phyloP scores from a whole-genome alignment of 2,797 vertebrate genomes.

The Tragelaphus oryx region DNA sequence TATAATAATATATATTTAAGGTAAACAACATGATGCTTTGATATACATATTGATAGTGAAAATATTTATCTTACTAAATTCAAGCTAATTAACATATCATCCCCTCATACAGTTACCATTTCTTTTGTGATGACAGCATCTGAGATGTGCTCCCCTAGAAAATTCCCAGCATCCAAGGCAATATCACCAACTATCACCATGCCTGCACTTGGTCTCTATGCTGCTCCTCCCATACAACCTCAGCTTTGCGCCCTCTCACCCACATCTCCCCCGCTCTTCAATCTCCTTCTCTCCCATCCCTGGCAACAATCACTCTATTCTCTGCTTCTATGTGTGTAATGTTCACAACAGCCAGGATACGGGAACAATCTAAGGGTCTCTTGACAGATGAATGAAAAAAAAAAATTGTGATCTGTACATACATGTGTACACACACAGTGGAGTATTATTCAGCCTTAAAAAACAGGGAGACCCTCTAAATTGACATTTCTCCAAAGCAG shows the following conservation, averaged over 20 bases:
- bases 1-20: background rate
- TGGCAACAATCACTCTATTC: background rate
- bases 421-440: background rate
- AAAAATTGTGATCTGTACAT: background rate
- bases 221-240: background rate
- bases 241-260: background rate
- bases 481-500: background rate
- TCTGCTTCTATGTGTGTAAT: background rate
- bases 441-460: background rate
- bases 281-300: background rate
- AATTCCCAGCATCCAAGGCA: background rate
- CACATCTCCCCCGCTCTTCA: accelerated
- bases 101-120: background rate
- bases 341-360: background rate
- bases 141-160: background rate
- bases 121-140: background rate
- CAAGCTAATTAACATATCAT: background rate
- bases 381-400: background rate
- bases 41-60: background rate
- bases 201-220: background rate
- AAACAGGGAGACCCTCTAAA: background rate
- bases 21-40: background rate
- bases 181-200: background rate
- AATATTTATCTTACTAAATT: background rate
- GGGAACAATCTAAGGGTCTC: background rate